Conservation (phyloP, 2,797 vertebrate genomes). For the Falco naumanni region DNA sequence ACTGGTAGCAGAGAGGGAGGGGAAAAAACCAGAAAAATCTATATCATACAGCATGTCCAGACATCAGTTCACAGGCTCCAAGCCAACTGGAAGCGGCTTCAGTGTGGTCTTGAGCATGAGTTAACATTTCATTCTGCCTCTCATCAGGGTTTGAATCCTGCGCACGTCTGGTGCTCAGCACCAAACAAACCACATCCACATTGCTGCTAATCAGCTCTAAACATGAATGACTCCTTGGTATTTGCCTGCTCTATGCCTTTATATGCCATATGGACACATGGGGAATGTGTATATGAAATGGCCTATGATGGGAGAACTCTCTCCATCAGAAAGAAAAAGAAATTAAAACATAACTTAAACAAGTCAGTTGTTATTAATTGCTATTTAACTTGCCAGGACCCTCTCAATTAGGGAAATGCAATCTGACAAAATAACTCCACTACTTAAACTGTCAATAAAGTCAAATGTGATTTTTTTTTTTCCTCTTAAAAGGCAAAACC, state of each 20-base stretch:
- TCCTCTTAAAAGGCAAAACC: background rate
- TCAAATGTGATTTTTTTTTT: background rate
- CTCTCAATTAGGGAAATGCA: background rate
- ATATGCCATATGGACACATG: fast-evolving
- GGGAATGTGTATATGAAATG: background rate
- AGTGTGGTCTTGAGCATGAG: background rate
- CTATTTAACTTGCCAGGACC: background rate
- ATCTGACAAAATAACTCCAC: slow-evolving; percentile 10
- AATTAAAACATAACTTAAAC: background rate
- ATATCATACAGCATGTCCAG: background rate
- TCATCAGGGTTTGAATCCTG: background rate
- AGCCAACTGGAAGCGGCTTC: slow-evolving; percentile 27
- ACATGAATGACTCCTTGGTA: fast-evolving
- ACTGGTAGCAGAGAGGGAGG: background rate
- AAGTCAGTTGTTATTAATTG: background rate
- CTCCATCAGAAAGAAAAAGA: background rate
- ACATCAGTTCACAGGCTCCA: background rate
- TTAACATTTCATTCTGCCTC: background rate
- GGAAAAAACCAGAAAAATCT: background rate
- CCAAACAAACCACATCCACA: background rate
- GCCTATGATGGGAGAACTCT: background rate
- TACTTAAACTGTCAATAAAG: background rate
- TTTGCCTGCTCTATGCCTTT: background rate
- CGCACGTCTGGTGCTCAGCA: background rate
- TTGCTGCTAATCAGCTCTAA: background rate